A percentile compares a stretch with the other conserved stretches of the same genome.
These are phyloP conservation scores for Aspidoscelis tigris DNA, from an alignment of 2,113 vertebrate genomes.

Conservation along the genomic window DNA sequence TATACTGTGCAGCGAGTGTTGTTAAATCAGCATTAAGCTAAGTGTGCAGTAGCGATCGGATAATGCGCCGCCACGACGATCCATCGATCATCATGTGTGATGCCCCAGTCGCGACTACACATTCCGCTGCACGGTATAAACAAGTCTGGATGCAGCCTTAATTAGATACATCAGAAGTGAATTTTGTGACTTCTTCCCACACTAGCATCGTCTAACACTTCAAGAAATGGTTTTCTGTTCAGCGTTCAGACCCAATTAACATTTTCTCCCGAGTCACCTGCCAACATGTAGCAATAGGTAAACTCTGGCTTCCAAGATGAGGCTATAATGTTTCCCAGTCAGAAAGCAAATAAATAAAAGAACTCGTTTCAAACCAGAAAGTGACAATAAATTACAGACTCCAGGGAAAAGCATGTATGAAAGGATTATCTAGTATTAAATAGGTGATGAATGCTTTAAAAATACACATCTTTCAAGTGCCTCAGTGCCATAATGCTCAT, in stretches of 20 bases:
- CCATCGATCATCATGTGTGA: too few species aligned
- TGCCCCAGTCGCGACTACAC: too few species aligned
- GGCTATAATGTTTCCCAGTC: neutral
- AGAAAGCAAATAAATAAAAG: conserved; percentile 5
- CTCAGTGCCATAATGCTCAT: neutral
- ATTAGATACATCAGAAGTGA: neutral
- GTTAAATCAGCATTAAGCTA: too few species aligned
- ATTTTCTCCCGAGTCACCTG: too few species aligned
- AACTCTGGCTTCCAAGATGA: neutral
- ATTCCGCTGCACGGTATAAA: too few species aligned
- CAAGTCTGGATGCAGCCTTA: too few species aligned
- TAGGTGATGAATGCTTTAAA: neutral
- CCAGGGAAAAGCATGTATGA: neutral
- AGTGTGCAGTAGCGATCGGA: too few species aligned
- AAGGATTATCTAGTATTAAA: neutral
- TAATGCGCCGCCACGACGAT: too few species aligned
- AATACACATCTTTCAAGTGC: neutral
- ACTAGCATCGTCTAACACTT: neutral
- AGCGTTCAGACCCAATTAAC: too few species aligned
- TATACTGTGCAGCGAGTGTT: too few species aligned
- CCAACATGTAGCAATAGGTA: too few species aligned
- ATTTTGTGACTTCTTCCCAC: neutral
- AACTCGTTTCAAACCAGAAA: neutral
- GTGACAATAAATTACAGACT: neutral
- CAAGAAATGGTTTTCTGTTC: neutral